Evolutionary conservation across 2,113 vertebrate species (phyloP).

Genomic region (Petroica traversi): DNA sequence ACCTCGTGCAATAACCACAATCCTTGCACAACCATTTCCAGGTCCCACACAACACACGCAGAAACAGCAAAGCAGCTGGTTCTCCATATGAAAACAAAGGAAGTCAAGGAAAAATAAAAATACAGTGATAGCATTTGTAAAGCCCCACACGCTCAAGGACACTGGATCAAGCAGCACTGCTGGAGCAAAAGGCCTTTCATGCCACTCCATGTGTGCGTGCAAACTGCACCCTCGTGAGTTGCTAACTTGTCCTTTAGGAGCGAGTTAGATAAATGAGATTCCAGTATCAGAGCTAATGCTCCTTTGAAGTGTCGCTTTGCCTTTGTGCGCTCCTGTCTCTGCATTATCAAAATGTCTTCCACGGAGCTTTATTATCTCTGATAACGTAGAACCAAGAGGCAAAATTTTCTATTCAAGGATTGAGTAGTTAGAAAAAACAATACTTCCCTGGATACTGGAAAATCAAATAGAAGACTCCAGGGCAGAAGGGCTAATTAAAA

Average conservation of each 20-base stretch:
- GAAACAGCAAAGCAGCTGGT: neutral
- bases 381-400: constrained; percentile 5
- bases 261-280: neutral
- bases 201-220: neutral
- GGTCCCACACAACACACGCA: accelerated
- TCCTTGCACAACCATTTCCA: accelerated
- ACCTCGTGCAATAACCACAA: accelerated
- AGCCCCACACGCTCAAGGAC: neutral
- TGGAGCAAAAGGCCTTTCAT: neutral
- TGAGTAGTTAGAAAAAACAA: neutral
- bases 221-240: neutral
- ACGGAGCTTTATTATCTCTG: neutral
- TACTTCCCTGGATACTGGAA: neutral
- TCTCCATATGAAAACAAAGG: neutral
- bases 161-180: neutral
- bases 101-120: neutral
- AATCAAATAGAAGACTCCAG: constrained; percentile 41
- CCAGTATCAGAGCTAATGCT: neutral
- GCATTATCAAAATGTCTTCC: neutral
- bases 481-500: constrained; percentile 55
- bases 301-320: neutral
- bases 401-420: neutral
- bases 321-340: neutral
- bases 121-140: neutral
- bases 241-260: neutral